Conservation (phyloP, 1,140 invertebrate genomes). For the Pseudomyrmex cubaensis region DNA sequence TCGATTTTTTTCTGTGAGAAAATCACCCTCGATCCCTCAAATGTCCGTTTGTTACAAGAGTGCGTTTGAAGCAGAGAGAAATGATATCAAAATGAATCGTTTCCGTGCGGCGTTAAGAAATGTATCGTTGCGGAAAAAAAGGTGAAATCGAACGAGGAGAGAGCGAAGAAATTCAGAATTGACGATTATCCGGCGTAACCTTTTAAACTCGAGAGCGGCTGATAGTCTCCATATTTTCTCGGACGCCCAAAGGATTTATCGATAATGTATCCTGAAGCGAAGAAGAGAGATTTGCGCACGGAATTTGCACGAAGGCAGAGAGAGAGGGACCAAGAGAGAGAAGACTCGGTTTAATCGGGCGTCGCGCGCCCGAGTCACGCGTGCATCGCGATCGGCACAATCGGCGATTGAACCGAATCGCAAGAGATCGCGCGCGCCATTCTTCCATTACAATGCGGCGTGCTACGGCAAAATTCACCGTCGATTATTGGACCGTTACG, state of each 20-base stretch:
- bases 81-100: constrained; percentile 22
- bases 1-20: not conserved
- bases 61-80: not conserved
- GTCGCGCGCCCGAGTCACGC: not conserved
- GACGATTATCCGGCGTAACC: constrained; percentile 38
- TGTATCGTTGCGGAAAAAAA: constrained; percentile 1
- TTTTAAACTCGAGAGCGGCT: constrained; percentile 49
- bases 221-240: constrained; percentile 55
- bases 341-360: constrained; percentile 7
- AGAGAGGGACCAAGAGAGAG: not conserved
- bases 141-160: not conserved
- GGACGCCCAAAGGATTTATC: constrained; percentile 46
- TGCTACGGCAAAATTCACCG: constrained; percentile 10
- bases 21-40: not conserved
- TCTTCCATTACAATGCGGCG: constrained; percentile 4
- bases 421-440: constrained; percentile 17
- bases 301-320: constrained; percentile 41
- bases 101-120: constrained; percentile 1
- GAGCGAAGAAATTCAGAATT: not conserved
- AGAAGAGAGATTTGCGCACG: constrained; percentile 11
- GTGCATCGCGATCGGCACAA: constrained; percentile 29
- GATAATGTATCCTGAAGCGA: constrained; percentile 1
- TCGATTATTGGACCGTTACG: constrained; percentile 25
- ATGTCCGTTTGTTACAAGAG: constrained; percentile 26
- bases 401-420: constrained; percentile 5